These are phyloP conservation scores for Dendroctonus valens DNA, from an alignment of 1,140 invertebrate genomes.

Conservation along the genomic window DNA sequence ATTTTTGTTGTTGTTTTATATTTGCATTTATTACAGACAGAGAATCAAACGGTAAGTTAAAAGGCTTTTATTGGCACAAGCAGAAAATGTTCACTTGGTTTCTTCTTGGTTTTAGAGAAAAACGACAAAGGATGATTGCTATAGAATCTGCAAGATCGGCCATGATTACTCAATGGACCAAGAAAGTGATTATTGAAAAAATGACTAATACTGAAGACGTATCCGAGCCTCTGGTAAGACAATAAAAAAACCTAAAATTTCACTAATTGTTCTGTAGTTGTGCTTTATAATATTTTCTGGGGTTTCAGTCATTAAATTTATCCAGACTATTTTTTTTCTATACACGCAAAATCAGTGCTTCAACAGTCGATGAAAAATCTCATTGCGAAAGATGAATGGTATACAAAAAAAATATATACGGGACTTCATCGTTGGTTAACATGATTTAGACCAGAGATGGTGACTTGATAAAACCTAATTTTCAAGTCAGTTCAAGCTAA, in stretches of 20 bases:
- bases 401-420: too few species aligned
- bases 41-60: conserved; percentile 36
- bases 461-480: too few species aligned
- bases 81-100: neutral
- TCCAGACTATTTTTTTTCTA: neutral
- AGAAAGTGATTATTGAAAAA: conserved; percentile 85
- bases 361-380: too few species aligned
- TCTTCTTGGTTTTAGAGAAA: conserved; percentile 54
- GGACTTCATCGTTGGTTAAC: too few species aligned
- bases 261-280: neutral
- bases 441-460: too few species aligned
- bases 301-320: too few species aligned
- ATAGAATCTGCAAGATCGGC: conserved; percentile 73
- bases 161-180: conserved; percentile 80
- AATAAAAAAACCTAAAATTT: neutral
- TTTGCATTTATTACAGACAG: conserved; percentile 36
- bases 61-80: too few species aligned
- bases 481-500: too few species aligned
- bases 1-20: conserved; percentile 28
- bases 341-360: too few species aligned
- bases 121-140: conserved; percentile 72
- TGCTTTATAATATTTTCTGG: too few species aligned
- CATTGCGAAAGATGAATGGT: too few species aligned
- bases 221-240: conserved; percentile 63
- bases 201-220: conserved; percentile 59